Evolutionary conservation across 2,888 invertebrate species (phyloP), one percentile per base, ranked within the genome.

Genomic region (Ellobium chinense): DNA sequence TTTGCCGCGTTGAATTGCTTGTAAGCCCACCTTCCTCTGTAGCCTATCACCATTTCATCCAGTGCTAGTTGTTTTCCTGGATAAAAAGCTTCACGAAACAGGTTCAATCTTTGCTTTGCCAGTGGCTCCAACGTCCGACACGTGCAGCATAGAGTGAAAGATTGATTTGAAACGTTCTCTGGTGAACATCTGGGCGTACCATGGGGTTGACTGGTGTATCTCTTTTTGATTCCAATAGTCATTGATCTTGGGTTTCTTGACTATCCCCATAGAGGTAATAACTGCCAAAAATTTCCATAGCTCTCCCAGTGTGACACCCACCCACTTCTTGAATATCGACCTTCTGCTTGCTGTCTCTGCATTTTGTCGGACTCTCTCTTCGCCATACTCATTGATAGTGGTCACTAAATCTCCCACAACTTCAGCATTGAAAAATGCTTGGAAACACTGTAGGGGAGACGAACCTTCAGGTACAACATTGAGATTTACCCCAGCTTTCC

Each of bases 111-210:
- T 58, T 2, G 29, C 36, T 24, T 58, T 73, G 1, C 58, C 36
- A 21, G 18, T 21, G 1, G 58, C 36, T 4, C 36, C 72, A 1
- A 36, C 36, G 2, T 58, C 37, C 21, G 34, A 27, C 5, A 18
- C 21, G 21, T 73, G 72, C 9, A 73, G 58, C 72, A 73, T 73
- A 2, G 60, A 36, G 21, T 60, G 27, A 24, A 58, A 60, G 3
- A 56, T n/a, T 7, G 34, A 7, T 58, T 36, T 1, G n/a, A 73
- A 54, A 14, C 46, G 39, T 7, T 69, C 54, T 9, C 29, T 1
- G 1, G 29, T 69, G 34, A 69, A 69, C 46, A 69, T 54, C n/a
- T 46, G 7, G 3, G 24, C 29, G 54, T 7, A 69, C 54, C 46
- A 69, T 0, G 5, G 69, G 12, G 69, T 36, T 0, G 39, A 27